Evolutionary conservation across 1,140 invertebrate genomes (phyloP).

Genomic region (Nasonia vitripennis): DNA sequence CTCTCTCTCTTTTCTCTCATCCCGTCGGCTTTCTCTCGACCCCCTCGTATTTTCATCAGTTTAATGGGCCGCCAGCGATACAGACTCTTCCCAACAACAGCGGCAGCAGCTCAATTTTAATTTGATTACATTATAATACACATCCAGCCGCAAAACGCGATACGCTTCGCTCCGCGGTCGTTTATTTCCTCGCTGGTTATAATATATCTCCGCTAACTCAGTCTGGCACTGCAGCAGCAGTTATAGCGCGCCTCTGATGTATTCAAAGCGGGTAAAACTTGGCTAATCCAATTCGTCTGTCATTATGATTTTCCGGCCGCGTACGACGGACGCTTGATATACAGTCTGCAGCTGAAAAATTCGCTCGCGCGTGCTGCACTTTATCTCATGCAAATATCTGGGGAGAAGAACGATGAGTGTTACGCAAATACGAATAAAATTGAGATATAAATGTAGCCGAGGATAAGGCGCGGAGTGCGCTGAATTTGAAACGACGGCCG

Average conservation of each 20-base stretch:
- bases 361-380: neutral
- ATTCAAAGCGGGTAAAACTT: neutral
- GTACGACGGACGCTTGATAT: neutral
- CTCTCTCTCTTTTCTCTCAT: neutral
- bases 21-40: neutral
- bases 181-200: neutral
- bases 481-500: conserved; percentile 17
- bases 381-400: neutral
- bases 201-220: neutral
- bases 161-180: neutral
- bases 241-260: neutral
- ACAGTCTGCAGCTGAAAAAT: neutral
- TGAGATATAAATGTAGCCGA: neutral
- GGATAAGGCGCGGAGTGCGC: neutral
- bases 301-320: neutral
- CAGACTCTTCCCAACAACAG: too few species aligned
- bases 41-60: neutral
- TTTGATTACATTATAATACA: neutral
- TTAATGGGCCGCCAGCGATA: neutral
- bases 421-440: conserved; percentile 35
- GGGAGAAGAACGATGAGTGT: neutral
- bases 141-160: neutral
- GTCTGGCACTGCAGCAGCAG: too few species aligned
- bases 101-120: neutral
- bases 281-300: neutral